Conservation (phyloP, 2,888 invertebrate genomes). For the Hoplodrina ambigua region DNA sequence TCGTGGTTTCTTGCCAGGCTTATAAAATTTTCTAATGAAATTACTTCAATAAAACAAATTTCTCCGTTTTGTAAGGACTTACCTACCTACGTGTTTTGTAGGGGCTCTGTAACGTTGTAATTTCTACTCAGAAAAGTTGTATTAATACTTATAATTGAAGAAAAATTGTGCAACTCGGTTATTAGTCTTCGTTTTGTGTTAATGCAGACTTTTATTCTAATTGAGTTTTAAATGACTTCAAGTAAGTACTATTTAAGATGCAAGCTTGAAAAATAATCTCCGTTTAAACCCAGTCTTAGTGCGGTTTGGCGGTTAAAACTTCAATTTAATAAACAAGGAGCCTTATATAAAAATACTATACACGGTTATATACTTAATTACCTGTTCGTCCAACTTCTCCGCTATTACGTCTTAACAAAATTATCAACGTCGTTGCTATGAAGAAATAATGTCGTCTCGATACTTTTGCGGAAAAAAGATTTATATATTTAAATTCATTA, state of each 20-base stretch:
- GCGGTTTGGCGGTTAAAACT: not conserved
- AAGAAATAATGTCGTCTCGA: too few relatives aligned
- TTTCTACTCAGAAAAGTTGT: too few relatives aligned
- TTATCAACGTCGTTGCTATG: too few relatives aligned
- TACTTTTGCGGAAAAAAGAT: not conserved
- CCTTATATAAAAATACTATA: not conserved
- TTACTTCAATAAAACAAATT: conserved; percentile 32
- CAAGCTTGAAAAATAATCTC: too few relatives aligned
- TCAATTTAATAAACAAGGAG: not conserved
- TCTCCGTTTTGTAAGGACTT: conserved; percentile 5
- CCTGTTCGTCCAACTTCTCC: not conserved
- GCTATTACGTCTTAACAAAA: too few relatives aligned
- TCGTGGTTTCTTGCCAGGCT: conserved; percentile 12
- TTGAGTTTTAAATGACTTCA: too few relatives aligned
- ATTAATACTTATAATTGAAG: not conserved
- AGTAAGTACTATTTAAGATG: too few relatives aligned
- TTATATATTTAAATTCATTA: not conserved
- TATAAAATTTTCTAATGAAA: conserved; percentile 21
- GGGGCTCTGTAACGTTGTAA: conserved; percentile 6
- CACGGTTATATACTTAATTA: not conserved
- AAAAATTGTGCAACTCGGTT: not conserved
- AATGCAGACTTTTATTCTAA: too few relatives aligned
- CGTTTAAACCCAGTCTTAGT: too few relatives aligned
- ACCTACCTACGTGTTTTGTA: conserved; percentile 2
- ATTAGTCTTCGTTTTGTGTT: not conserved